Evolutionary conservation across 2,113 vertebrate species (phyloP), one percentile per base, ranked within the genome.

Genomic region (Oncorhynchus masou): DNA sequence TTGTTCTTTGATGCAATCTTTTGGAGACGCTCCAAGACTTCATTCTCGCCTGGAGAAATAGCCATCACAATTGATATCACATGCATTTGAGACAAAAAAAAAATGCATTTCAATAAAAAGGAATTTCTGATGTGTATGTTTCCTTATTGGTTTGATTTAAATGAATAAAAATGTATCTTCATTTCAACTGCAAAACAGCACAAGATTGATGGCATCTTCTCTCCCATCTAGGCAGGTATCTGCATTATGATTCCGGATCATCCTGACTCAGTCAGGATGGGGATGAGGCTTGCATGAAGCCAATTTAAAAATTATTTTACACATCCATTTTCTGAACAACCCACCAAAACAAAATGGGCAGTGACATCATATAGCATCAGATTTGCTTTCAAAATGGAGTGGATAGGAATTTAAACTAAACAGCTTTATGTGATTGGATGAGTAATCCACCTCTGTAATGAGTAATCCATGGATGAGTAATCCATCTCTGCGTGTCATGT

Each of bases 1-100:
- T 97, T 94, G 91, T 99, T 99, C 90, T 93, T 94, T 77, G 91
- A 94, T 79, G 96, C 96, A 81, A 99, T 99, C 82, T 91, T 94
- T 79, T 94, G 90, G 0, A 99, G 90, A 7, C 89, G 89, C 72
- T 95, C 94, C 81, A 98, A 93, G 84, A 99, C 92, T 91, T 99
- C 96, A 93, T 95, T 99, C 89, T 99, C 98, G 93, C 97, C 98
- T 99, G 83, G 24, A 79, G 82, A 64, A 49, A 81, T 54, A 13
- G 8, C 73, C 6, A n/a, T 67, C 29, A 78, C 68, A 65, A 27
- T 67, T 83, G 68, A 70, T 49, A 51, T 57, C 15, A 57, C 54
- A 57, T 20, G 54, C 54, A 15, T 57, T 57, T 57, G 54, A 19
- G 54, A 57, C 16, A 57, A 57, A 57, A 57, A 57, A 16, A 57